Conservation (phyloP, 2,888 invertebrate genomes). For the Drosophila villosipedis region DNA sequence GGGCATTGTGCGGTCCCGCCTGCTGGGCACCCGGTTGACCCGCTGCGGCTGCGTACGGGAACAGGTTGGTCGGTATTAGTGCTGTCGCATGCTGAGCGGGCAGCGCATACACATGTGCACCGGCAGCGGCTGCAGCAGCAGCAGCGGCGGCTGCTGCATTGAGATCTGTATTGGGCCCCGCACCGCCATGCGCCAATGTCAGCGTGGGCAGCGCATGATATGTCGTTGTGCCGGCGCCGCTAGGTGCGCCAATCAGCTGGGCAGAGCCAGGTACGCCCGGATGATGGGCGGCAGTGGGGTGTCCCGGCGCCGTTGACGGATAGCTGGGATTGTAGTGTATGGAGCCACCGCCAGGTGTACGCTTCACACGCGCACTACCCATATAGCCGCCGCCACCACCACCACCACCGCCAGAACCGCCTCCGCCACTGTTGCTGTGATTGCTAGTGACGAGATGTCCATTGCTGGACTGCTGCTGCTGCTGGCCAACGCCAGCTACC, state of each 20-base stretch:
- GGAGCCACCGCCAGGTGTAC: conserved; percentile 76
- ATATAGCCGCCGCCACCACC: conserved; percentile 68
- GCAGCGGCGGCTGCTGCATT: conserved; percentile 69
- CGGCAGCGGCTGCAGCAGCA: conserved; percentile 68
- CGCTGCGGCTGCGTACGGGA: conserved; percentile 83
- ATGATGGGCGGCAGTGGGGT: conserved; percentile 53
- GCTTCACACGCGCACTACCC: conserved; percentile 80
- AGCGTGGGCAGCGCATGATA: conserved; percentile 83
- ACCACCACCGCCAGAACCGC: conserved; percentile 56
- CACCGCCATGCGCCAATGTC: conserved; percentile 76
- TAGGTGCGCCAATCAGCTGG: conserved; percentile 62
- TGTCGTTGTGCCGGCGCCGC: conserved; percentile 78
- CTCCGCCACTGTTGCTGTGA: conserved; percentile 46
- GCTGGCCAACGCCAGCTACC: conserved; percentile 47
- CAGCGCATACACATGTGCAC: conserved; percentile 84
- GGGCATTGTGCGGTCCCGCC: conserved; percentile 54
- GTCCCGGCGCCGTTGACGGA: conserved; percentile 45
- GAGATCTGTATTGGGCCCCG: conserved; percentile 76
- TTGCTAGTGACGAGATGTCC: conserved; percentile 42
- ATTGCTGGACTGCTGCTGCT: conserved; percentile 46
- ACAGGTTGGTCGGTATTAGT: conserved; percentile 84
- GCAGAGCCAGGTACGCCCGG: conserved; percentile 57
- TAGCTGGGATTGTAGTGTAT: conserved; percentile 73
- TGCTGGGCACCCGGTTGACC: conserved; percentile 71
- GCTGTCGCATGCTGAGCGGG: conserved; percentile 83